phyloP scores from a whole-genome alignment of 1,140 invertebrate species.

The Coelopa frigida region DNA sequence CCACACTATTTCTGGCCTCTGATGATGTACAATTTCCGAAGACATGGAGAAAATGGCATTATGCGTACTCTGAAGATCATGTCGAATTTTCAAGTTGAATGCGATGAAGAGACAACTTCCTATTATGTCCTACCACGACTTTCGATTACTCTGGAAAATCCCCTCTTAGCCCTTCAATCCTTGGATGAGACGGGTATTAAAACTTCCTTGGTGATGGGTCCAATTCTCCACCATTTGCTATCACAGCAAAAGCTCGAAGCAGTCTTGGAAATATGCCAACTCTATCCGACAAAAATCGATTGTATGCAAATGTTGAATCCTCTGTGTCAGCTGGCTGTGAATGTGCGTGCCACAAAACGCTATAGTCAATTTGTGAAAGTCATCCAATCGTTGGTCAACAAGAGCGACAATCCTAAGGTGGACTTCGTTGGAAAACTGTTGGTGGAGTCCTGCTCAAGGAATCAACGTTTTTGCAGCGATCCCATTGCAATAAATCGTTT shows the following conservation, averaged over 20 bases:
- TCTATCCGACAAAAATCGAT: conserved; percentile 32
- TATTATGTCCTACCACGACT: conserved; percentile 43
- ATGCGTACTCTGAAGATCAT: conserved; percentile 40
- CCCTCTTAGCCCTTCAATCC: conserved; percentile 30
- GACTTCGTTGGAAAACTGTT: conserved; percentile 32
- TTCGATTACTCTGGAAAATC: conserved; percentile 35
- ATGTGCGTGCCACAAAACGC: conserved; percentile 31
- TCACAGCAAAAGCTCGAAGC: conserved; percentile 27
- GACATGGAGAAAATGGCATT: conserved; percentile 29
- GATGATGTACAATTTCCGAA: conserved; percentile 20
- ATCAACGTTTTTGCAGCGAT: conserved; percentile 27
- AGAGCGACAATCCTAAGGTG: conserved; percentile 17
- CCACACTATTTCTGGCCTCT: conserved; percentile 43
- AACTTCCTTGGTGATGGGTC: conserved; percentile 25
- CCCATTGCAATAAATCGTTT: conserved; percentile 18
- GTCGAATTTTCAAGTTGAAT: conserved; percentile 36
- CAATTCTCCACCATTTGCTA: conserved; percentile 43
- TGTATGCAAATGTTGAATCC: conserved; percentile 20
- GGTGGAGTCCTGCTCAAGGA: conserved; percentile 25
- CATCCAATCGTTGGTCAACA: conserved; percentile 19
- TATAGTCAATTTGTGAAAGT: conserved; percentile 26
- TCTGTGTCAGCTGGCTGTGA: conserved; percentile 21
- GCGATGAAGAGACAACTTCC: conserved; percentile 45
- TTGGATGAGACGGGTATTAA: conserved; percentile 39
- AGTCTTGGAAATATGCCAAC: conserved; percentile 25